Base-by-base conservation (phyloP, 2,113 vertebrate species). In the Paramormyrops kingsleyae region DNA sequence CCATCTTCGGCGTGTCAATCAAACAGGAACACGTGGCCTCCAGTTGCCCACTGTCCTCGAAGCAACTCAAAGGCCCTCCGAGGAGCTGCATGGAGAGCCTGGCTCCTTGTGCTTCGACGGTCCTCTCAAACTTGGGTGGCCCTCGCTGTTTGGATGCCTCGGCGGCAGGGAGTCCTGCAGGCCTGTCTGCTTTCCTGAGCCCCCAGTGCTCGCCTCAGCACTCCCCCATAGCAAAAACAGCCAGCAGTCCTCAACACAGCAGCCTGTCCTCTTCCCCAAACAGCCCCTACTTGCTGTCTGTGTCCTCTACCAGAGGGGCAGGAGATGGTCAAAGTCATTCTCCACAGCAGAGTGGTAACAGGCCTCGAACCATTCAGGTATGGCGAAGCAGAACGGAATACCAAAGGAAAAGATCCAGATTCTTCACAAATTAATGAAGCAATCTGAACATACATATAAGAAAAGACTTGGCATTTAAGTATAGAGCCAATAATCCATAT, bases 171-270 rank as follows among this genome's bases (percentile, higher is more conserved):
- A 96, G 94, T 94, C 94, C 95, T 90, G 91, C 95, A 13, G 91
- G 95, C 42, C 94, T 98, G 91, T 96, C 98, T 0, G 96, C 98
- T 0, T 99, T 99, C 93, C 97, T 99, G 90, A 99, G 98, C 92
- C 98, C 99, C 0, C 98, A 99, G 94, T 97, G 97, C 91, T 99
- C 99, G 0, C 99, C 99, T 0, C 97, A 98, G 92, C 97, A 98
- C 91, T 98, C 98, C 0, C 97, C 98, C 0, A 93, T 96, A 0
- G 96, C 96, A 53, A 96, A 95, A 56, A 92, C 94, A 9, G 94
- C 97, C 0, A 95, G 95, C 85, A 98, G 98, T 93, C 97, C 98
- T 0, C 97, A 97, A 91, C 97, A 96, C 89, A 96, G 94, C 95
- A 97, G 97, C 87, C 93, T 97, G 90, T 96, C 99, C 0, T 96